Evolutionary conservation across 1,140 invertebrate genomes (phyloP).

Genomic region (Hyposmocoma kahamanoa): DNA sequence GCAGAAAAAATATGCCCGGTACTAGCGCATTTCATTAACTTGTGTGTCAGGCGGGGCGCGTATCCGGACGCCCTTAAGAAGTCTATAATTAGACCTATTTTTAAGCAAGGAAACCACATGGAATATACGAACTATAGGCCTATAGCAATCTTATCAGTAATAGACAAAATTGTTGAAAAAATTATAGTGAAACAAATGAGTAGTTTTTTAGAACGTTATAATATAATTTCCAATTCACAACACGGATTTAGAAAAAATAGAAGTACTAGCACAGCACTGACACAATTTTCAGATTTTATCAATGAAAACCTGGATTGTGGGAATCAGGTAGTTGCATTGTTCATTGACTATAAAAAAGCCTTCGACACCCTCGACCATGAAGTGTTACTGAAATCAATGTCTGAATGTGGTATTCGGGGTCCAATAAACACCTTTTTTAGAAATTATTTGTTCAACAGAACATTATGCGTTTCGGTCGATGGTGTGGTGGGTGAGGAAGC

Average conservation of each 20-base stretch:
- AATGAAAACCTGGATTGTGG: neutral
- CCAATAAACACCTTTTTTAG: conserved; percentile 3
- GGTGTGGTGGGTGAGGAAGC: conserved; percentile 4
- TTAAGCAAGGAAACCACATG: conserved; percentile 1
- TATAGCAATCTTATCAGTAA: neutral
- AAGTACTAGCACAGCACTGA: conserved; percentile 4
- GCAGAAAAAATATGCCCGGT: neutral
- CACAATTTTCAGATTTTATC: conserved; percentile 5
- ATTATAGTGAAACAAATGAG: conserved; percentile 5
- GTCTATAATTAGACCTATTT: conserved; percentile 2
- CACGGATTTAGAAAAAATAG: conserved; percentile 5
- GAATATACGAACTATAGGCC: conserved; percentile 6
- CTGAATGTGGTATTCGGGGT: conserved; percentile 7
- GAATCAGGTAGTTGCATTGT: conserved; percentile 8
- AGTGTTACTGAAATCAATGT: conserved; percentile 4
- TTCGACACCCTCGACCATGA: conserved; percentile 12
- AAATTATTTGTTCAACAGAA: neutral
- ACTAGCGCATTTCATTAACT: conserved; percentile 8
- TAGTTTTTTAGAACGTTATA: conserved; percentile 3
- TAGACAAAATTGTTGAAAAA: conserved; percentile 9
- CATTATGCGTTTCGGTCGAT: neutral
- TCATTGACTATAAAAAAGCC: conserved; percentile 12
- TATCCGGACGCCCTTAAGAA: conserved; percentile 6
- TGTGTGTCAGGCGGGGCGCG: neutral
- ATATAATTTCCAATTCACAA: conserved; percentile 3